A percentile compares a stretch with the other conserved stretches of the same genome.
Conservation (phyloP, 2,113 vertebrate species). For the Bubo bubo region DNA sequence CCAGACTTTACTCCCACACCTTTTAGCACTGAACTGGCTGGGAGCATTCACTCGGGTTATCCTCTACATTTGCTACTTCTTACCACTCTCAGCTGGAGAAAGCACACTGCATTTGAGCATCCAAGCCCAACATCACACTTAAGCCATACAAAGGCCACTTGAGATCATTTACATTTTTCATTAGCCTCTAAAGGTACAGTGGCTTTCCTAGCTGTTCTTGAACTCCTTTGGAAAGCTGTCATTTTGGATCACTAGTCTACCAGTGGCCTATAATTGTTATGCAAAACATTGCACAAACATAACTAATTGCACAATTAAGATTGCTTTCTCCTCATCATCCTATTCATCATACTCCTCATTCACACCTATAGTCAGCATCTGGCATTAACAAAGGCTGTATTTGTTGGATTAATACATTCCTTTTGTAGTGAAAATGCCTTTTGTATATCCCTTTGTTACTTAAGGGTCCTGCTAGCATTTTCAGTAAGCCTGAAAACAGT, state of each 20-base stretch:
- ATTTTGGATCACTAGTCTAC: not conserved
- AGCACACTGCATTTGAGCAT: not conserved
- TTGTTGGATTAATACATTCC: not conserved
- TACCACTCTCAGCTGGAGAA: not conserved
- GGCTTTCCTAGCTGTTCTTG: slow-evolving; percentile 10
- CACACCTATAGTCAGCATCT: not conserved
- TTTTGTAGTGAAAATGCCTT: slow-evolving; percentile 2
- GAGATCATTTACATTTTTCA: slow-evolving; percentile 9
- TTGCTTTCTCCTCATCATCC: not conserved
- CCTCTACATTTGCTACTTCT: not conserved
- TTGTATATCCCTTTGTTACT: not conserved
- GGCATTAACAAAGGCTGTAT: not conserved
- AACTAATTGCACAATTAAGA: not conserved
- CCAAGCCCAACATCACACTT: not conserved
- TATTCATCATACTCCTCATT: not conserved
- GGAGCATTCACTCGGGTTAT: not conserved
- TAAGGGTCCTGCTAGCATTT: not conserved
- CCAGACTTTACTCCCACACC: not conserved
- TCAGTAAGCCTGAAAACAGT: not conserved
- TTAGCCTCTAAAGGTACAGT: not conserved
- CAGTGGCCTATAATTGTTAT: not conserved
- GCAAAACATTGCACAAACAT: not conserved
- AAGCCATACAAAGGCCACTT: not conserved
- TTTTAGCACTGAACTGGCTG: not conserved
- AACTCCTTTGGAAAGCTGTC: not conserved